These are phyloP conservation scores for Biston stratarius DNA, from an alignment of 2,888 invertebrate genomes.

Conservation along the genomic window DNA sequence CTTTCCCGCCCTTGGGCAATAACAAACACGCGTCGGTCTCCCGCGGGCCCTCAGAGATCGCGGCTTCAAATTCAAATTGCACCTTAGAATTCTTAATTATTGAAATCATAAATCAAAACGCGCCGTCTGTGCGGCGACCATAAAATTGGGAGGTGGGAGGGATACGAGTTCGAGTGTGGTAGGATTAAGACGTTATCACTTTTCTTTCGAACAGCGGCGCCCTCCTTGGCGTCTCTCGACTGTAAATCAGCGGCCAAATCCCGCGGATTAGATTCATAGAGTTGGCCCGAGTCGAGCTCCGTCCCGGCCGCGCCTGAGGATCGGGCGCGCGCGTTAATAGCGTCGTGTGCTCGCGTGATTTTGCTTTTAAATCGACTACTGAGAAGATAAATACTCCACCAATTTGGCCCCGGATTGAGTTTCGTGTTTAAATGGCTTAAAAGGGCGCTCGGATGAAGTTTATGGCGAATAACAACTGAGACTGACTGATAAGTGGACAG, in stretches of 20 bases:
- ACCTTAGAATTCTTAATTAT: conserved; percentile 87
- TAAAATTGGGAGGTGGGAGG: conserved; percentile 76
- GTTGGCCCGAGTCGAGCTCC: conserved; percentile 61
- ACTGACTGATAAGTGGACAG: conserved; percentile 73
- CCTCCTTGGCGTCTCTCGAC: conserved; percentile 76
- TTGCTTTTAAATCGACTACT: conserved; percentile 84
- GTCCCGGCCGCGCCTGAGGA: conserved; percentile 72
- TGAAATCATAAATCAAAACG: conserved; percentile 87
- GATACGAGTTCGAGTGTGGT: conserved; percentile 80
- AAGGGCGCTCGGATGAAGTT: conserved; percentile 68
- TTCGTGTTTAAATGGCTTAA: conserved; percentile 76
- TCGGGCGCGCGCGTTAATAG: conserved; percentile 81
- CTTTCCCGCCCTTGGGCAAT: conserved; percentile 78
- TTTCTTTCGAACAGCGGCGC: conserved; percentile 86
- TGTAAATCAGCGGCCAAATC: conserved; percentile 87
- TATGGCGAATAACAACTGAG: conserved; percentile 73
- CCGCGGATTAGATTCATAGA: conserved; percentile 87
- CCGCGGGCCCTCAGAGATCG: conserved; percentile 66
- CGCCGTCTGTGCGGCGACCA: conserved; percentile 84
- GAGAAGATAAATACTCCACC: conserved; percentile 81
- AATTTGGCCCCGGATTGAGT: conserved; percentile 77
- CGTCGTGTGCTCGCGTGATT: conserved; percentile 84
- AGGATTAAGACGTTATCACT: conserved; percentile 90
- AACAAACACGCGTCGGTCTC: conserved; percentile 83
- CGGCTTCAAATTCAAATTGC: conserved; percentile 84